phyloP scores from a whole-genome alignment of 2,797 vertebrate species.

The Uromys caudimaculatus region DNA sequence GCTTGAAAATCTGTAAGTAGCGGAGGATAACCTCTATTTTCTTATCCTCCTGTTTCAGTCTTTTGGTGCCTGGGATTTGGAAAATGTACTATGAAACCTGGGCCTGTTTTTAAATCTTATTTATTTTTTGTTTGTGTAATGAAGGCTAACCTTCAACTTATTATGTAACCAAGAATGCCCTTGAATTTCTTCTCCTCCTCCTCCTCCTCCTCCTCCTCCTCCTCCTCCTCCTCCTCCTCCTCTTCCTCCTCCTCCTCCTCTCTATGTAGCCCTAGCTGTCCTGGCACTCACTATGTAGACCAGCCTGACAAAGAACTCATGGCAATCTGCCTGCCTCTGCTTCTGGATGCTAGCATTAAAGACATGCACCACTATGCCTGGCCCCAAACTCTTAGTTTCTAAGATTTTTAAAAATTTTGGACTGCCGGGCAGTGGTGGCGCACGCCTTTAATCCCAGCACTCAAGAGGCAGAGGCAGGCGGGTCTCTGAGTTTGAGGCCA shows the following conservation, averaged over 20 bases:
- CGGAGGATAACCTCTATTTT: neutral
- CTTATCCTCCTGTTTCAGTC: neutral
- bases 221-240: too few relatives aligned
- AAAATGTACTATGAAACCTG: neutral
- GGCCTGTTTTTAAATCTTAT: neutral
- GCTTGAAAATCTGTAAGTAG: neutral
- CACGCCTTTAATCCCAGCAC: too few relatives aligned
- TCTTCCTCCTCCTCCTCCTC: too few relatives aligned
- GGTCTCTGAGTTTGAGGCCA: too few relatives aligned
- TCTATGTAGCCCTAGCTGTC: neutral
- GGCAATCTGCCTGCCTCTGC: too few relatives aligned
- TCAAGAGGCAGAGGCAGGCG: too few relatives aligned
- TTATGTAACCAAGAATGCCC: neutral
- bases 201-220: too few relatives aligned
- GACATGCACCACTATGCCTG: too few relatives aligned
- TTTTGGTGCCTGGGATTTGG: neutral
- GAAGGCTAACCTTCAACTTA: neutral
- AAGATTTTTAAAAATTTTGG: neutral
- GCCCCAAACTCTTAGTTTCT: too few relatives aligned
- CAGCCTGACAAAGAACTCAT: neutral
- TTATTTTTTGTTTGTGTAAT: neutral
- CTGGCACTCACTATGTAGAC: neutral
- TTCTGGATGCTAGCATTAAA: too few relatives aligned
- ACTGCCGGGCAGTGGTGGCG: too few relatives aligned
- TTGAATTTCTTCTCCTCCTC: neutral